phyloP scores from a whole-genome alignment of 2,113 vertebrate species.

The Pseudorectes ferrugineus region DNA sequence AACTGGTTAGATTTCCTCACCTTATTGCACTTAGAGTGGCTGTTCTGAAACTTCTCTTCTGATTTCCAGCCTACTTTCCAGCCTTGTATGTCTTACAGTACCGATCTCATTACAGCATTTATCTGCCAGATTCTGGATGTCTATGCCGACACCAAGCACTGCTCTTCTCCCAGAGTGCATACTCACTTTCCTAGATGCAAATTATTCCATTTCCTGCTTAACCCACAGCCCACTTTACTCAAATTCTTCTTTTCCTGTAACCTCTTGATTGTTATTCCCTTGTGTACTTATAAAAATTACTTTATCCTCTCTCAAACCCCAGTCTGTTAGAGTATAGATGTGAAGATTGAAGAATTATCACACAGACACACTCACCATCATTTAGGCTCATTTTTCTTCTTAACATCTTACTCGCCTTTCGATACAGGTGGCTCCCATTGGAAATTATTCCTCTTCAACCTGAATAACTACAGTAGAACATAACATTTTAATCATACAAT shows the following conservation, averaged over 20 bases:
- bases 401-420: not conserved
- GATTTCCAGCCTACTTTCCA: not conserved
- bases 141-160: not conserved
- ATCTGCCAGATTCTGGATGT: not conserved
- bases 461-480: not conserved
- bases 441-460: not conserved
- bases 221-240: not conserved
- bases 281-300: not conserved
- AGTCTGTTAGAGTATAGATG: not conserved
- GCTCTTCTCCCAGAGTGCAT: not conserved
- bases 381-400: not conserved
- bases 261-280: not conserved
- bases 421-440: not conserved
- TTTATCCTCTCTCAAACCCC: not conserved
- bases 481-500: not conserved
- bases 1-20: not conserved
- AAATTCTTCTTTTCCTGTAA: not conserved
- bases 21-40: not conserved
- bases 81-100: not conserved
- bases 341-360: not conserved
- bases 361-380: not conserved
- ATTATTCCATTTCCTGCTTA: not conserved
- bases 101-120: not conserved
- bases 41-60: not conserved
- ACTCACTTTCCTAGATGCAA: not conserved